A percentile compares a stretch with the other conserved stretches of the same genome.
Conservation (phyloP, 1,140 invertebrate genomes). For the Drosophila obscura region DNA sequence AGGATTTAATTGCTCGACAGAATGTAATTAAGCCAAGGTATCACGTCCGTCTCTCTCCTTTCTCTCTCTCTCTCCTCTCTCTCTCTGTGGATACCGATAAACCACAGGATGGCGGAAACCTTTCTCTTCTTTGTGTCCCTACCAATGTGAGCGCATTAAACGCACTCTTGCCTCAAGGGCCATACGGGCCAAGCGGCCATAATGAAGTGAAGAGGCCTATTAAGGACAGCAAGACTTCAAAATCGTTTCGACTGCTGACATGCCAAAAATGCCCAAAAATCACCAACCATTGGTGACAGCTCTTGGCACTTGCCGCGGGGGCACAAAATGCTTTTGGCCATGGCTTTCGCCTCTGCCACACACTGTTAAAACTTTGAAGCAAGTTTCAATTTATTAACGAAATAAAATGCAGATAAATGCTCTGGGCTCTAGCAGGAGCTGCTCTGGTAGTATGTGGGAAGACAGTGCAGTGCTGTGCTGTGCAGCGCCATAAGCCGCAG, state of each 20-base stretch:
- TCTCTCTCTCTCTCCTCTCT: constrained; percentile 7
- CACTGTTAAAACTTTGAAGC: constrained; percentile 60
- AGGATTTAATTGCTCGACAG: constrained; percentile 80
- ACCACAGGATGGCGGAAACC: constrained; percentile 49
- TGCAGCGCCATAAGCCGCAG: constrained; percentile 62
- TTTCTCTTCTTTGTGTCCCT: constrained; percentile 8
- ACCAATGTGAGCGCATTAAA: constrained; percentile 46
- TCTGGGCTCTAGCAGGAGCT: constrained; percentile 10
- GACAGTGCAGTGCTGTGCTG: too few relatives aligned
- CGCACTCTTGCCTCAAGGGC: constrained; percentile 43
- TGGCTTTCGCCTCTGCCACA: constrained; percentile 6
- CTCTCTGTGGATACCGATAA: constrained; percentile 35
- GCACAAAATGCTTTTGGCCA: constrained; percentile 13
- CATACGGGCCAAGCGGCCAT: constrained; percentile 2
- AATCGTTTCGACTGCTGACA: constrained; percentile 4
- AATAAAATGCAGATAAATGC: constrained; percentile 80
- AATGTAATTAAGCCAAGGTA: constrained; percentile 81
- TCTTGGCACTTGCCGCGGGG: constrained; percentile 39
- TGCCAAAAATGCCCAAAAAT: constrained; percentile 28
- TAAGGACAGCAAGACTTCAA: constrained; percentile 41
- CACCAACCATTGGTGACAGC: constrained; percentile 35
- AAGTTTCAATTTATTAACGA: constrained; percentile 81
- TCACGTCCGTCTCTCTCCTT: constrained; percentile 42
- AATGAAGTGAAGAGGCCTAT: constrained; percentile 52
- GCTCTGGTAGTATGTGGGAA: constrained; percentile 33